Conservation (phyloP, 2,113 vertebrate species). For the Pachyramphus minor region DNA sequence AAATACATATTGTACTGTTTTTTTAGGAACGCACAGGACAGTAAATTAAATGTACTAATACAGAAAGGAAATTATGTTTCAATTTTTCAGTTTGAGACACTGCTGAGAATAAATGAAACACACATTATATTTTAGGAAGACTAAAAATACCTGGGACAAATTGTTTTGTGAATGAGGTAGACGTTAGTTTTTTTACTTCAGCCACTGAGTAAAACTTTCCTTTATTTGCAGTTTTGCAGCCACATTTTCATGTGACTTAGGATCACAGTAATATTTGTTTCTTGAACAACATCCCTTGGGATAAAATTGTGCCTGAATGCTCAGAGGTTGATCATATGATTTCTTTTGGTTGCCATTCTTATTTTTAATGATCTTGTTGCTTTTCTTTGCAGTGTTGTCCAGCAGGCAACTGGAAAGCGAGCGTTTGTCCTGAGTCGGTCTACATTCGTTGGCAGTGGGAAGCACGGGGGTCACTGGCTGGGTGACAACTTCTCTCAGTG, state of each 20-base stretch:
- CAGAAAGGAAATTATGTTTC: background rate
- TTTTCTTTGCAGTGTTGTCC: background rate
- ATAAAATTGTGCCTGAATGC: background rate
- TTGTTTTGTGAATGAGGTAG: background rate
- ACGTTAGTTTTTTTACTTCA: background rate
- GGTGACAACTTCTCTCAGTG: conserved; percentile 85
- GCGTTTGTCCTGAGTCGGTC: conserved; percentile 70
- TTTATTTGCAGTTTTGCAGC: background rate
- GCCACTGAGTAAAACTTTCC: background rate
- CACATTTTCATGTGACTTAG: background rate
- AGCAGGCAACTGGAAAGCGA: conserved; percentile 53
- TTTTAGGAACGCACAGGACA: background rate
- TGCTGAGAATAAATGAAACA: background rate
- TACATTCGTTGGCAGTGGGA: conserved; percentile 84
- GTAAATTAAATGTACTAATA: background rate
- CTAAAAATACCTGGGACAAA: background rate
- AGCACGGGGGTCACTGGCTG: conserved; percentile 84
- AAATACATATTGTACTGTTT: background rate
- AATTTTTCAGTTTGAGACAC: background rate
- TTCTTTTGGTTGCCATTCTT: background rate
- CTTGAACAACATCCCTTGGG: background rate
- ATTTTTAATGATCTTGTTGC: background rate
- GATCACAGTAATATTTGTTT: background rate
- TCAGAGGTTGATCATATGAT: background rate
- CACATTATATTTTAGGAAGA: background rate